These are phyloP conservation scores for Eucriotettix oculatus DNA, from an alignment of 2,888 invertebrate species.

Conservation along the genomic window DNA sequence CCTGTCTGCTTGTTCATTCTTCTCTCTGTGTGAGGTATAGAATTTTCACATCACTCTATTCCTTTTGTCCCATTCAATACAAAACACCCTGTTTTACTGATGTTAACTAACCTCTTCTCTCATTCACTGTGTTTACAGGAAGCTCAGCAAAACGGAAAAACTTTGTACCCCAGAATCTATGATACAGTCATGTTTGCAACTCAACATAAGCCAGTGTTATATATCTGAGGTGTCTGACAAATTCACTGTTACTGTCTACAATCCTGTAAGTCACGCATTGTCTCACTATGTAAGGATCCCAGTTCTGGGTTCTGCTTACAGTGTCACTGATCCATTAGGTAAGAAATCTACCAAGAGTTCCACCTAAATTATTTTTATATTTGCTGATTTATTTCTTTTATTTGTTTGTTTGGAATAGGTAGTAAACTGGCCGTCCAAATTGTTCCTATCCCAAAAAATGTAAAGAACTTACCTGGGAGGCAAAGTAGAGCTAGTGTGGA, in stretches of 20 bases:
- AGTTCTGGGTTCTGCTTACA: constrained; percentile 36
- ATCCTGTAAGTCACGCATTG: constrained; percentile 51
- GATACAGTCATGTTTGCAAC: constrained; percentile 34
- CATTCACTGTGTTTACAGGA: too few relatives aligned
- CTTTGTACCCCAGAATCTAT: too few relatives aligned
- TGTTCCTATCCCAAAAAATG: constrained; percentile 20
- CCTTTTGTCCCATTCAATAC: too few relatives aligned
- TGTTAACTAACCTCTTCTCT: too few relatives aligned
- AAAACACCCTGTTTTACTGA: too few relatives aligned
- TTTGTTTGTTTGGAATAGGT: constrained; percentile 22
- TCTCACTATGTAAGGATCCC: constrained; percentile 45
- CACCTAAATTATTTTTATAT: too few relatives aligned
- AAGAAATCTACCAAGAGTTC: constrained; percentile 13
- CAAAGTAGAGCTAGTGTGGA: constrained; percentile 21
- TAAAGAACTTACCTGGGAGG: constrained; percentile 22
- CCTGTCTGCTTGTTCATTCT: too few relatives aligned
- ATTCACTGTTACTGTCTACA: constrained; percentile 64
- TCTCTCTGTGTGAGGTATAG: too few relatives aligned
- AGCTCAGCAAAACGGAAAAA: too few relatives aligned
- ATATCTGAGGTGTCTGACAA: constrained; percentile 39
- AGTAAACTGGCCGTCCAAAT: constrained; percentile 17
- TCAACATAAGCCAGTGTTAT: constrained; percentile 63
- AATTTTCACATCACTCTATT: too few relatives aligned
- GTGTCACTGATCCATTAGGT: constrained; percentile 47
- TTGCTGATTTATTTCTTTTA: too few relatives aligned